phyloP scores from a whole-genome alignment of 2,797 vertebrate species.

The Carapus acus region DNA sequence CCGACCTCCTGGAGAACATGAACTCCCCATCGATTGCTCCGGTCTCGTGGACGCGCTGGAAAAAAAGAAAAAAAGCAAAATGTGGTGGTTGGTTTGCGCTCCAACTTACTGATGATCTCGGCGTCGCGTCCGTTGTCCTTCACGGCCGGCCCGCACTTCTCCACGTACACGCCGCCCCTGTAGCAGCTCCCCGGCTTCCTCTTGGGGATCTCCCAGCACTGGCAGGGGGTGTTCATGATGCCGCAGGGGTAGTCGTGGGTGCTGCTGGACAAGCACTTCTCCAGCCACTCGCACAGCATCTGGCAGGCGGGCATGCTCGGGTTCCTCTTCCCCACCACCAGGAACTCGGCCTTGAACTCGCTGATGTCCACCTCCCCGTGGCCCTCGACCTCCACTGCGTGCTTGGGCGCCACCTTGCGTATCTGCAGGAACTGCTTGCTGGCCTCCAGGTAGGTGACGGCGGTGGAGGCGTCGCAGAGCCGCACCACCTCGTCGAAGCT shows the following conservation, averaged over 20 bases:
- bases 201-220: constrained; percentile 82
- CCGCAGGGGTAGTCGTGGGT: constrained; percentile 92
- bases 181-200: constrained; percentile 88
- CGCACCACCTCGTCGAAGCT: constrained; percentile 94
- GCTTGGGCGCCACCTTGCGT: constrained; percentile 73
- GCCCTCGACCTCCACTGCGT: constrained; percentile 50
- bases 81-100: no score
- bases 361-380: constrained; percentile 57
- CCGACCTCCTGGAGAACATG: constrained; percentile 23
- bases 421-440: constrained; percentile 97
- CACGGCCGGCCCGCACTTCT: constrained; percentile 81
- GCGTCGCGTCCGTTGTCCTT: constrained; percentile 76
- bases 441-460: constrained; percentile 92
- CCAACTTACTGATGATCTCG: constrained; percentile 83
- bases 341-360: constrained; percentile 91
- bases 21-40: no score
- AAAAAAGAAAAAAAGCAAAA: no score
- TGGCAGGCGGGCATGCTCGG: constrained; percentile 95
- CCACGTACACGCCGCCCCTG: constrained; percentile 85
- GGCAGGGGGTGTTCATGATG: constrained; percentile 97
- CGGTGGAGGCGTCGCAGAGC: constrained; percentile 86
- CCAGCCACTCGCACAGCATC: constrained; percentile 97
- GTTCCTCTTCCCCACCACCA: constrained; percentile 95
- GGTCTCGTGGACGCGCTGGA: constrained; percentile 9
- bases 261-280: constrained; percentile 87